Evolutionary conservation across 1,140 invertebrate species (phyloP), one percentile per base, ranked within the genome.

Genomic region (Plodia interpunctella): DNA sequence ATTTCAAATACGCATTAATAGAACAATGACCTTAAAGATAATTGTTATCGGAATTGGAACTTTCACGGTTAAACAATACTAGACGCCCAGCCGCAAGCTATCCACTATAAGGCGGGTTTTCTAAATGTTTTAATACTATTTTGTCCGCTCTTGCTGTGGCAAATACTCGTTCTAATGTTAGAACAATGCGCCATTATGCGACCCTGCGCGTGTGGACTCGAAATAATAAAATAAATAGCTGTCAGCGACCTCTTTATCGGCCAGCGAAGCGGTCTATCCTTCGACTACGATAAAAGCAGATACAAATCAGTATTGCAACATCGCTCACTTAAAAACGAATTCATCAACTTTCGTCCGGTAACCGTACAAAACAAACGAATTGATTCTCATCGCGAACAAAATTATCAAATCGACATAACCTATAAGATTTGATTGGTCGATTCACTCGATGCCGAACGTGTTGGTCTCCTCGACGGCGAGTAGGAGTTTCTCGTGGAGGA

Each of bases 401-500:
- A n/a, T n/a, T n/a, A n/a, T n/a, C n/a, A 25, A 25, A 25, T 25
- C 10, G 30, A 32, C 30, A 32, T 10, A 32, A 32, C 11, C 30
- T 1, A n/a, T n/a, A n/a, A n/a, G n/a, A n/a, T n/a, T n/a, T n/a
- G n/a, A 6, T 10, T 32, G 6, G 6, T 32, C 11, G 30, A 9
- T 32, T 74, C 93, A 99, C 90, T 99, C 98, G 78, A 99, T 99
- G 65, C 97, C 97, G 91, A 99, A 99, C 10, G 97, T 98, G 83
- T 97, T 98, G 13, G 97, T 98, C 90, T 99, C 98, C 89, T 99
- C 97, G 21, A 99, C 97, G 51, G 98, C 98, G 65, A 98, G 91
- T 44, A 98, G 91, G 10, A 99, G 90, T 88, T 99, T 99, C 86
- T 98, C 97, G 80, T 97, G 95, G 32, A 99, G 93, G 79, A 97